Percentiles rank a stretch among this genome's conserved stretches.
These are phyloP conservation scores for Zhuqinia jingwanae DNA, from an alignment of 2,888 invertebrate species.

Conservation along the genomic window DNA sequence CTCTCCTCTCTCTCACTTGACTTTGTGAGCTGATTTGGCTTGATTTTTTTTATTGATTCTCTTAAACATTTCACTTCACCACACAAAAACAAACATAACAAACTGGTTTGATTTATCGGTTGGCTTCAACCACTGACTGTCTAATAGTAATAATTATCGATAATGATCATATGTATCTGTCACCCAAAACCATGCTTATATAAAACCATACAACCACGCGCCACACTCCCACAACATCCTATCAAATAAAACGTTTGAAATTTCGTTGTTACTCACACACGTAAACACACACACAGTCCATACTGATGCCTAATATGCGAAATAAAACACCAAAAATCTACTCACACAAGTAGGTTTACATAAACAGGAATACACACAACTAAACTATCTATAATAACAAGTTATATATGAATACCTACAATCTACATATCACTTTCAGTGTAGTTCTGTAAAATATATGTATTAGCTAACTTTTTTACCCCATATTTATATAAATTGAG, in stretches of 20 bases:
- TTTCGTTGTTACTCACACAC: slow-evolving; percentile 31
- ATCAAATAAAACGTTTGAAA: slow-evolving; percentile 31
- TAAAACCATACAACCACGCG: slow-evolving; percentile 36
- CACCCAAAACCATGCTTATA: too few relatives aligned
- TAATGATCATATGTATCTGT: slow-evolving; percentile 56
- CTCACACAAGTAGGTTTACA: too few relatives aligned
- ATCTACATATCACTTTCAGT: slow-evolving; percentile 32
- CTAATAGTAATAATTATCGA: slow-evolving; percentile 47
- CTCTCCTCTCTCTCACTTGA: not conserved
- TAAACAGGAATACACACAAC: too few relatives aligned
- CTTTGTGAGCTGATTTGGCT: not conserved
- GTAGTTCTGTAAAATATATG: slow-evolving; percentile 10
- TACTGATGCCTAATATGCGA: too few relatives aligned
- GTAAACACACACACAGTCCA: not conserved
- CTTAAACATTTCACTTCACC: not conserved
- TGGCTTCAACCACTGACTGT: slow-evolving; percentile 22
- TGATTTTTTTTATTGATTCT: slow-evolving; percentile 16
- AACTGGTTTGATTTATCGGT: slow-evolving; percentile 20
- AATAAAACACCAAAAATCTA: not conserved
- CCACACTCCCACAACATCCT: not conserved
- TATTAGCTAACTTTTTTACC: too few relatives aligned
- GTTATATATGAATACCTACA: slow-evolving; percentile 9
- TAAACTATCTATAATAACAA: not conserved
- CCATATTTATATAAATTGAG: not conserved
- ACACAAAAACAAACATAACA: not conserved